phyloP scores from a whole-genome alignment of 2,113 vertebrate genomes.

The Pterophyllum scalare region DNA sequence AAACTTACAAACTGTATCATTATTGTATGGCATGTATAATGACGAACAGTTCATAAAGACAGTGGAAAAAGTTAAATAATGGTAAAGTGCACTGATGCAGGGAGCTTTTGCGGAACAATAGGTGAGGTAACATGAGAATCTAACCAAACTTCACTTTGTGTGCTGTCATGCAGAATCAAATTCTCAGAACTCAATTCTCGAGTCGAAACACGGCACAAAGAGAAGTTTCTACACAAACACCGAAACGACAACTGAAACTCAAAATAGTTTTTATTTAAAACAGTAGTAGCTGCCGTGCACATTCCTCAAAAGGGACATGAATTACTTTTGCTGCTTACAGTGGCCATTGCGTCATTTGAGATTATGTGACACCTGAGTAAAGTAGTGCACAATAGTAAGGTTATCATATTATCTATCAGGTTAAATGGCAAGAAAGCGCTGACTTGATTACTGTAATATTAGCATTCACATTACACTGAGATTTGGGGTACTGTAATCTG shows the following conservation, averaged over 20 bases:
- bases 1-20: conserved; percentile 3
- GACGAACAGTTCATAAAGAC: conserved; percentile 54
- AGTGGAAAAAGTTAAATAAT: conserved; percentile 50
- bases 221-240: conserved; percentile 30
- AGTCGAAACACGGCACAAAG: conserved; percentile 24
- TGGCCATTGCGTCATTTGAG: conserved; percentile 49
- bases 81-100: conserved; percentile 66
- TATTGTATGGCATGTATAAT: conserved; percentile 15
- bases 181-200: conserved; percentile 55
- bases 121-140: conserved; percentile 73
- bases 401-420: conserved; percentile 64
- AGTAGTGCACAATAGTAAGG: conserved; percentile 31
- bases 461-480: conserved; percentile 32
- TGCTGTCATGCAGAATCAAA: conserved; percentile 58
- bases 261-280: conserved; percentile 39
- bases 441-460: conserved; percentile 49
- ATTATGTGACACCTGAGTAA: conserved; percentile 49
- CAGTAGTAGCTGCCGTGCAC: conserved; percentile 2
- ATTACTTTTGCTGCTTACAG: conserved; percentile 31
- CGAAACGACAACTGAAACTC: conserved; percentile 34
- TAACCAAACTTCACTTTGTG: conserved; percentile 68
- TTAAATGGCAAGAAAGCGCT: conserved; percentile 58
- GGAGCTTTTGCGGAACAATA: conserved; percentile 59
- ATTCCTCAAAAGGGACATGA: conserved; percentile 31
- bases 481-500: neutral